Evolutionary conservation across 2,113 vertebrate genomes (phyloP).

Genomic region (Semnornis frantzii): DNA sequence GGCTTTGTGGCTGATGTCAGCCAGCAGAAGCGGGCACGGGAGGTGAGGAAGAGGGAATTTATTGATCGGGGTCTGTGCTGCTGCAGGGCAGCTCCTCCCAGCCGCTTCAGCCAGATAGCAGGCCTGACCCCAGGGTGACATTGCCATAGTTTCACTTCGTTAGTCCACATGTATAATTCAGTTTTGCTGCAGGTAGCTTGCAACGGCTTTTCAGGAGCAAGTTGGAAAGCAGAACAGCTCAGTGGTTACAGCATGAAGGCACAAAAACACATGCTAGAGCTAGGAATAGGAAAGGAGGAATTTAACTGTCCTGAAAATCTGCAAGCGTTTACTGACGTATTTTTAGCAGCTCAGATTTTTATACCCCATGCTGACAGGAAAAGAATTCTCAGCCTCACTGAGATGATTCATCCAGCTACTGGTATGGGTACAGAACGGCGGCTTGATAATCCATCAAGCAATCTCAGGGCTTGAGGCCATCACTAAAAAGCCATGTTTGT

Average conservation of each 20-base stretch:
- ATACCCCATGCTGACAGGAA: background rate
- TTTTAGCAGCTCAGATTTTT: background rate
- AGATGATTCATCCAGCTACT: background rate
- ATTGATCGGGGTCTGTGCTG: too few relatives aligned
- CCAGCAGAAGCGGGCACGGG: background rate
- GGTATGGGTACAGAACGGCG: too few relatives aligned
- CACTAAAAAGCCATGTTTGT: accelerated
- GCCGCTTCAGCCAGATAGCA: background rate
- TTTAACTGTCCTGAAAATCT: background rate
- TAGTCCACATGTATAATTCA: background rate
- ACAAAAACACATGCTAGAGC: background rate
- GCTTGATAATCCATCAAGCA: background rate
- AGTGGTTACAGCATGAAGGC: background rate
- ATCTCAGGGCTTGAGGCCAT: background rate
- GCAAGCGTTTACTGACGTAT: background rate
- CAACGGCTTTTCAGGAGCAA: background rate
- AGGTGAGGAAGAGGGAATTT: background rate
- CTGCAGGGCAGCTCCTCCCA: background rate
- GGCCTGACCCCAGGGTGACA: background rate
- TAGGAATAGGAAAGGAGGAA: too few relatives aligned
- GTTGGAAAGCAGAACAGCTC: background rate
- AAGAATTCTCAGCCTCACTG: background rate
- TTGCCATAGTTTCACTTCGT: background rate
- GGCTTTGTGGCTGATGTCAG: background rate
- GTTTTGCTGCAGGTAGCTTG: background rate